Evolutionary conservation across 2,888 invertebrate species (phyloP), one percentile per base, ranked within the genome.

Genomic region (Teinopalpus imperialis): DNA sequence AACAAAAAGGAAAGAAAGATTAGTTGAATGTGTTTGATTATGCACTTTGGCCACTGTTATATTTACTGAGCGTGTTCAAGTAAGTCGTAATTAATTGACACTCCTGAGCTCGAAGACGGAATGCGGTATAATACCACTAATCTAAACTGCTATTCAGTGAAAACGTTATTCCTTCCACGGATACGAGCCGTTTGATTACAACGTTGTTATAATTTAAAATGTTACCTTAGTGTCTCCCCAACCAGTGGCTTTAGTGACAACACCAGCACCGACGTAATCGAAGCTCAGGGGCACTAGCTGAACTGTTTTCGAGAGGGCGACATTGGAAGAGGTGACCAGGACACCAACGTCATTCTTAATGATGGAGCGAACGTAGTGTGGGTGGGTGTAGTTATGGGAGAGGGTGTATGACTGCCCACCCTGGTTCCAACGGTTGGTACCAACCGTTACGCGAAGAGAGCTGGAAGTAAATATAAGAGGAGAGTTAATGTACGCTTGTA

Each of bases 281-380:
- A 46, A 70, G 27, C 46, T 55, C 5, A 81, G 0, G 0, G 67
- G 30, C 1, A 77, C 57, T 0, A 48, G 39, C 0, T 7, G 16
- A 1, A 72, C 63, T 1, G 45, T 16, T n/a, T 43, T 21, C 4
- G 21, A 51, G 0, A 60, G 12, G 0, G 1, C 49, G 1, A 79
- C 60, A 8, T 53, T 35, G 0, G 8, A 0, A 1, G 48, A 1
- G 0, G 74, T 74, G 43, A 70, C 54, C 26, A 81, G 64, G 1
- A 78, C 0, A 2, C 74, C 78, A 27, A 81, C 66, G 57, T 82
- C 81, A 51, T 78, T 79, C 64, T 79, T 81, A 61, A 81, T 74
- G 45, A 46, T 63, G 1, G 45, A 0, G 0, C 63, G 21, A 1
- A 71, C 51, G 60, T 79, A 80, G 57, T 74, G 41, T 0, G 60